Evolutionary conservation across 2,113 vertebrate genomes (phyloP).

Genomic region (Gymnocephalus cernua): DNA sequence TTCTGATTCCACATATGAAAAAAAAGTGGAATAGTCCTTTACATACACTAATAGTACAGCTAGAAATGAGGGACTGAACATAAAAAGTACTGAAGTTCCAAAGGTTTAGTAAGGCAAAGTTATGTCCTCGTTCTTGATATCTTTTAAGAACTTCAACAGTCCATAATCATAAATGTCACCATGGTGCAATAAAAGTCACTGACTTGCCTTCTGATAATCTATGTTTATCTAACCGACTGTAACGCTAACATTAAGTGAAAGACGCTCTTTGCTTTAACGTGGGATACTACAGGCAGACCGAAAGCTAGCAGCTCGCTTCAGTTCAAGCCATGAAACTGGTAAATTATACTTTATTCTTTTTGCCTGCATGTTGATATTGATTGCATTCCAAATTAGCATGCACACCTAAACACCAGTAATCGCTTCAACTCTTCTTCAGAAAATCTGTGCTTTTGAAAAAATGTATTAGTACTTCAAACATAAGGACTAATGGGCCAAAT

Average conservation of each 20-base stretch:
- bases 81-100: constrained; percentile 69
- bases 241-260: constrained; percentile 18
- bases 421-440: constrained; percentile 27
- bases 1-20: constrained; percentile 40
- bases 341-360: not conserved
- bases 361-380: constrained; percentile 16
- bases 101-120: constrained; percentile 83
- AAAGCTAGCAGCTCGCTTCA: constrained; percentile 39
- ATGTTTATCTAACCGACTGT: constrained; percentile 19
- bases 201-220: constrained; percentile 67
- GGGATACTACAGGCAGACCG: constrained; percentile 21
- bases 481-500: constrained; percentile 37
- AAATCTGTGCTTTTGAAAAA: constrained; percentile 39
- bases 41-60: constrained; percentile 43
- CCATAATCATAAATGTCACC: constrained; percentile 37
- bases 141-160: constrained; percentile 38
- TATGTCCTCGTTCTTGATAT: constrained; percentile 61
- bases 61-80: constrained; percentile 52
- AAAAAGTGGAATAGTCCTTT: constrained; percentile 34
- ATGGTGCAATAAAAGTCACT: constrained; percentile 68
- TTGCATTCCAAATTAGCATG: constrained; percentile 36
- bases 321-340: constrained; percentile 15
- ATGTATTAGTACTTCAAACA: constrained; percentile 57
- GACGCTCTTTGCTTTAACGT: constrained; percentile 27
- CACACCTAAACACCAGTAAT: constrained; percentile 43